Evolutionary conservation across 2,113 vertebrate genomes (phyloP), one percentile per base, ranked within the genome.

Genomic region (Notarius quadriscutis): DNA sequence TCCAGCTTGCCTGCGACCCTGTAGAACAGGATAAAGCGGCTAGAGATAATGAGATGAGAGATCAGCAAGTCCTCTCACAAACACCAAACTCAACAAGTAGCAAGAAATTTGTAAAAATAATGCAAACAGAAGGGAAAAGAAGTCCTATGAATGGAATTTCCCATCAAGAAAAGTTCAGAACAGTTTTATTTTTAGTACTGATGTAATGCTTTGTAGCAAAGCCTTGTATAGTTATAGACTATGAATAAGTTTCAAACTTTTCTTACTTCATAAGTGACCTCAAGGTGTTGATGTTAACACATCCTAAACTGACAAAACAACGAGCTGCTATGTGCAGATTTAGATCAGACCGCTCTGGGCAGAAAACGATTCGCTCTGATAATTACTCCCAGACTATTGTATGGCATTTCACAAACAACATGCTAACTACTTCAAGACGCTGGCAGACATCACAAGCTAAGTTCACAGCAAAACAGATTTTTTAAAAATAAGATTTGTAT

Each of bases 401-500:
- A 84, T 80, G 85, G 87, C 87, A 79, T 89, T 84, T 71, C 63
- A 83, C 69, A 89, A 89, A 75, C 79, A 84, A 75, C 72, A 74
- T 7, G 11, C n/a, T 63, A 89, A 84, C 85, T 62, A 80, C 75
- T 84, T 87, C 85, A 84, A 87, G 81, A 79, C 87, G 2, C 22
- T 0, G 27, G 51, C 63, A 81, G 63, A 27, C 58, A 60, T 77
- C 80, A 75, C 48, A 55, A 62, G 65, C 67, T 74, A 62, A 74
- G 55, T 12, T 81, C 65, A 50, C 50, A 10, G 20, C 50, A 67
- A 62, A 65, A 18, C 5, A 30, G 22, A 50, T 17, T 48, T 22
- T n/a, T 27, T 10, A 27, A 18, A 11, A 0, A 84, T 1, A 22
- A 22, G 17, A 51, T 75, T 51, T 51, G 1, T 34, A 58, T 25